Evolutionary conservation across 2,888 invertebrate species (phyloP), one percentile per base, ranked within the genome.

Genomic region (Aspidiotus rigidus): DNA sequence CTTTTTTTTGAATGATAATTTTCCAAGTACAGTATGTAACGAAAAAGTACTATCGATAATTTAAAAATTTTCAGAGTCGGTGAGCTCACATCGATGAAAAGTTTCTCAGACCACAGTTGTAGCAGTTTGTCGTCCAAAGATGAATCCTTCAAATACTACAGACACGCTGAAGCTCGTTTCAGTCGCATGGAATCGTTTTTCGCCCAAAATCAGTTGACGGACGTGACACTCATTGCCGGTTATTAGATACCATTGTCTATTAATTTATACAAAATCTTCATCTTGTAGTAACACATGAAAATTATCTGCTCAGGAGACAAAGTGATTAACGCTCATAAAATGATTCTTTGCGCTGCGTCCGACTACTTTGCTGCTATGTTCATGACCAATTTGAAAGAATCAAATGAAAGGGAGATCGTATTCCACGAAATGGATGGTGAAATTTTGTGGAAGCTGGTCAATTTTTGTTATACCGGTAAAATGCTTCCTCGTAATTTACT

Each of bases 291-390:
- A 28, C 28, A 39, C 16, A 7, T 70, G 17, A 16, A 6, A 28
- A 28, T 28, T 28, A 28, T 5, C 28, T 70, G 74, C 74, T 7
- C 70, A 80, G 80, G 81, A n/a, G 77, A 76, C 8, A 78, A 77
- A 70, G 78, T 87, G 74, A 86, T 92, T 75, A 84, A 87, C 72
- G 91, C 91, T 41, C 92, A 93, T 80, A 88, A 93, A 76, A 81
- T 96, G 73, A 90, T 96, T 66, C 82, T 96, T 73, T 89, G 92
- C 74, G 92, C 94, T 57, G 90, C 91, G 71, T 93, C 93, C 74
- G 93, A 93, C 79, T 96, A 96, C 79, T 96, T 96, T 81, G 88
- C 90, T 59, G 93, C 93, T 57, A 96, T 96, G 95, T 96, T 96
- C 77, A 94, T 92, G 40, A 90, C 89, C 70, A 88, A 89, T 70